phyloP scores from a whole-genome alignment of 2,113 vertebrate species.

The Rhynchomys soricoides region DNA sequence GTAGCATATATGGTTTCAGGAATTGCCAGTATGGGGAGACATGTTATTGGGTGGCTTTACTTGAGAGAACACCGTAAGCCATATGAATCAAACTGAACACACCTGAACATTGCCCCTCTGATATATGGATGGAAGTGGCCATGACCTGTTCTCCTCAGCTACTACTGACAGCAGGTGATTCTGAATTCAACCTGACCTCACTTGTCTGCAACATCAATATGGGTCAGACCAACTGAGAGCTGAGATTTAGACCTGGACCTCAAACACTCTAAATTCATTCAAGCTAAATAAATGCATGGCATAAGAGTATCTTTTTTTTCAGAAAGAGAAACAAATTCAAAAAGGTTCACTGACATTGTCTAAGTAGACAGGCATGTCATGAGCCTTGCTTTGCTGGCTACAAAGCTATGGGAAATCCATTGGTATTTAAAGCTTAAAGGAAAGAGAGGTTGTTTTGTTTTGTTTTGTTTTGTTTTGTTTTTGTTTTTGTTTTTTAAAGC shows the following conservation, averaged over 20 bases:
- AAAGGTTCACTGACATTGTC: not conserved
- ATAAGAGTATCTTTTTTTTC: not conserved
- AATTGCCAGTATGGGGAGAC: not conserved
- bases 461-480: too few species aligned
- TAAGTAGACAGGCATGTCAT: not conserved
- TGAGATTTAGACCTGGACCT: not conserved
- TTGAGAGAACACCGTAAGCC: not conserved
- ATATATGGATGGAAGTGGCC: not conserved
- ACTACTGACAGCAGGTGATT: not conserved
- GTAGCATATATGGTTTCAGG: not conserved
- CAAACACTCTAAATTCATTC: not conserved
- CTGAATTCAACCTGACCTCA: not conserved
- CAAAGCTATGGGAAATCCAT: not conserved
- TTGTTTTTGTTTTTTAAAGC: not conserved
- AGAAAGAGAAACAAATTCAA: slow-evolving; percentile 47
- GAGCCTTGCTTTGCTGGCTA: not conserved
- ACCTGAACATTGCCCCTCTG: not conserved
- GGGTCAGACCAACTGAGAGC: not conserved
- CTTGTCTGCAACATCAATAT: not conserved
- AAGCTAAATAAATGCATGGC: slow-evolving; percentile 2
- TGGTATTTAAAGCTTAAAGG: not conserved
- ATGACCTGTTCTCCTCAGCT: not conserved
- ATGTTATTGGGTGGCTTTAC: not conserved
- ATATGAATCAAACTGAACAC: not conserved
- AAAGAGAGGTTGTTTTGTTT: not conserved